Percentiles rank a stretch among this genome's conserved stretches.
Evolutionary conservation across 2,888 invertebrate genomes (phyloP).

Genomic region (Idaea straminata): DNA sequence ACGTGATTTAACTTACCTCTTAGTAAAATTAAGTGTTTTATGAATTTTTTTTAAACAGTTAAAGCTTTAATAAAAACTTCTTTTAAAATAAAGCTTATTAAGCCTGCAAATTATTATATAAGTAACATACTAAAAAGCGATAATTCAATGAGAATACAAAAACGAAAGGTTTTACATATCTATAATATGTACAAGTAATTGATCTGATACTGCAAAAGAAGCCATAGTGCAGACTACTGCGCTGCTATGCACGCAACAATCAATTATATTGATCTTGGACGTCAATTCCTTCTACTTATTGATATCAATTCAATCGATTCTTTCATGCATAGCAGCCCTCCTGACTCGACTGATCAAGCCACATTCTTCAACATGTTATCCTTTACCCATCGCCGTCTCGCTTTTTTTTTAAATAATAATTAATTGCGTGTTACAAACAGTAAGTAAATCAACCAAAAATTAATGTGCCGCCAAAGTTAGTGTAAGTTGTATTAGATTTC

Average conservation of each 20-base stretch:
- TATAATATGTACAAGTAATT: neutral
- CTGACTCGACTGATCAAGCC: conserved; percentile 34
- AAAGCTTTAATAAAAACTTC: neutral
- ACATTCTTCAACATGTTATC: conserved; percentile 30
- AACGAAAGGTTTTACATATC: too few relatives aligned
- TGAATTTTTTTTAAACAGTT: neutral
- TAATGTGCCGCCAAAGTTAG: neutral
- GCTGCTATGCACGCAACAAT: neutral
- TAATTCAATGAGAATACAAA: neutral
- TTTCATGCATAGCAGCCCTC: neutral
- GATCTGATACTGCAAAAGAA: neutral
- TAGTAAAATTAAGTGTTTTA: neutral
- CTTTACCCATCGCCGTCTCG: conserved; percentile 10
- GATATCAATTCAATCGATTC: neutral
- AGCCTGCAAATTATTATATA: neutral
- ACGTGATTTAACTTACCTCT: too few relatives aligned
- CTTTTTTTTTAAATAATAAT: conserved; percentile 7
- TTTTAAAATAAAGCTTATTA: neutral
- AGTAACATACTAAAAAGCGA: neutral
- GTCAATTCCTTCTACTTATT: neutral
- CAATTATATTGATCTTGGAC: neutral
- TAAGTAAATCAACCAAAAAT: neutral
- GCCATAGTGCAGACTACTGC: neutral
- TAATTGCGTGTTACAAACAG: conserved; percentile 1
- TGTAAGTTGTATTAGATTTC: conserved; percentile 6